Percentiles rank a stretch among this genome's conserved stretches.
These are phyloP conservation scores for Beaufortia kweichowensis DNA, from an alignment of 2,113 vertebrate genomes.

Conservation along the genomic window DNA sequence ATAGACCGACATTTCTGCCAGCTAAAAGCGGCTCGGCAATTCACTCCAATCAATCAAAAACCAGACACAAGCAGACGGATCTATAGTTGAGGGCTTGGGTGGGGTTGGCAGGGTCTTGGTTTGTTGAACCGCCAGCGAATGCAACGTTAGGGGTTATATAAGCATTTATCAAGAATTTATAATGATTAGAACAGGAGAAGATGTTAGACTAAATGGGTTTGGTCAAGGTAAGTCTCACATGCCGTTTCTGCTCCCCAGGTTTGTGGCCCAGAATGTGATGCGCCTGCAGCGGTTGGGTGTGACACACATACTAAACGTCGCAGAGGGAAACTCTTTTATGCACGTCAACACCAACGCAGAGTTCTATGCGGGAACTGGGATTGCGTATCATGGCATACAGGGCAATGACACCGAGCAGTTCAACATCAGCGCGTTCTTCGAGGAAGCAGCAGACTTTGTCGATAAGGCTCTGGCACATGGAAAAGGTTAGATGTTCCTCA, in stretches of 20 bases:
- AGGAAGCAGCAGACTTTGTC: slow-evolving; percentile 93
- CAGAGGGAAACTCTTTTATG: slow-evolving; percentile 98
- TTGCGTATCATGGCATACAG: slow-evolving; percentile 92
- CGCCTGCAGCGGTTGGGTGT: slow-evolving; percentile 89
- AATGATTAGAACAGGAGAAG: not conserved
- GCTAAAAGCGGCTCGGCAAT: slow-evolving; percentile 55
- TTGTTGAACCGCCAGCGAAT: not conserved
- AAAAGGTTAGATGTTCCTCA: slow-evolving; percentile 71
- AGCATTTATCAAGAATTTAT: slow-evolving; percentile 33
- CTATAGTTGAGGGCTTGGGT: not conserved
- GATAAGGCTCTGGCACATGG: slow-evolving; percentile 90
- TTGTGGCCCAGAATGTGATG: slow-evolving; percentile 90
- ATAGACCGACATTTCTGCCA: slow-evolving; percentile 49
- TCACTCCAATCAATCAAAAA: slow-evolving; percentile 40
- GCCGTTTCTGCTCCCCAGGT: slow-evolving; percentile 70
- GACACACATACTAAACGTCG: slow-evolving; percentile 93
- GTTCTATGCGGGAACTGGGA: slow-evolving; percentile 90
- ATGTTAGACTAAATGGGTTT: not conserved
- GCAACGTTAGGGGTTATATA: not conserved
- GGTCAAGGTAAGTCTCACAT: slow-evolving; percentile 36
- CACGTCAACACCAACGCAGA: slow-evolving; percentile 95
- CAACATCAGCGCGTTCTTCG: slow-evolving; percentile 93
- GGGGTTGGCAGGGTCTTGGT: slow-evolving; percentile 3
- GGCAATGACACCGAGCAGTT: slow-evolving; percentile 93
- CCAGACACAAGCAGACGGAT: slow-evolving; percentile 35